phyloP scores from a whole-genome alignment of 2,888 invertebrate species.

The Drosophila prolongata region DNA sequence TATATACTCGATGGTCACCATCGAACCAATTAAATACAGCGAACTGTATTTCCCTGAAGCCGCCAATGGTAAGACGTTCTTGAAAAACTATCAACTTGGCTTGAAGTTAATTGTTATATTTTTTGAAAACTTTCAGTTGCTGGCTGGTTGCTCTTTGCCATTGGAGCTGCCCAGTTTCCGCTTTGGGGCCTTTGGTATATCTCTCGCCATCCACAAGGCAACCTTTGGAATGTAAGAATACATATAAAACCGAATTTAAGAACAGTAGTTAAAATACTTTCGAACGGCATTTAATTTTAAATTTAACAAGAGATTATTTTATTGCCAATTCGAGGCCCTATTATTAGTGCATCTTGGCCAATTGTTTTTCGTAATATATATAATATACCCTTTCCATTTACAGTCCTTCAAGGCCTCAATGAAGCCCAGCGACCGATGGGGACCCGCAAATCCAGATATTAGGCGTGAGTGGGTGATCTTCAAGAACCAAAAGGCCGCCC shows the following conservation, averaged over 20 bases:
- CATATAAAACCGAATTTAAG: not conserved
- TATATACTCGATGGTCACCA: constrained; percentile 88
- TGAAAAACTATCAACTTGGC: not conserved
- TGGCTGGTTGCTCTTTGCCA: constrained; percentile 85
- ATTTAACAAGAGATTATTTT: too few relatives aligned
- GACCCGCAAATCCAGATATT: constrained; percentile 86
- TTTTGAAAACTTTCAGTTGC: constrained; percentile 82
- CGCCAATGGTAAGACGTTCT: constrained; percentile 85
- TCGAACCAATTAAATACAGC: constrained; percentile 87
- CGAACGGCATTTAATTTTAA: too few relatives aligned
- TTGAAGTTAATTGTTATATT: too few relatives aligned
- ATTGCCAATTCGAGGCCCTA: too few relatives aligned
- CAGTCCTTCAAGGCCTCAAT: constrained; percentile 85
- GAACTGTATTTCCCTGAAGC: constrained; percentile 86
- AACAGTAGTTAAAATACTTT: too few relatives aligned
- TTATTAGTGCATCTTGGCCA: too few relatives aligned
- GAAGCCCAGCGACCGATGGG: constrained; percentile 86
- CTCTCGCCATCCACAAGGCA: constrained; percentile 54
- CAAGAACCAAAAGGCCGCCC: constrained; percentile 85
- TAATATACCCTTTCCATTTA: not conserved
- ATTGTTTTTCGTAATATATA: not conserved
- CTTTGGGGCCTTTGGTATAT: constrained; percentile 84
- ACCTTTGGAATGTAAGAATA: constrained; percentile 54
- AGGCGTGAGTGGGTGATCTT: constrained; percentile 87
- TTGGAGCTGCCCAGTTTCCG: constrained; percentile 86